A percentile compares a stretch with the other conserved stretches of the same genome.
Conservation (phyloP, 2,113 vertebrate species). For the Myanophis thanlyinensis region DNA sequence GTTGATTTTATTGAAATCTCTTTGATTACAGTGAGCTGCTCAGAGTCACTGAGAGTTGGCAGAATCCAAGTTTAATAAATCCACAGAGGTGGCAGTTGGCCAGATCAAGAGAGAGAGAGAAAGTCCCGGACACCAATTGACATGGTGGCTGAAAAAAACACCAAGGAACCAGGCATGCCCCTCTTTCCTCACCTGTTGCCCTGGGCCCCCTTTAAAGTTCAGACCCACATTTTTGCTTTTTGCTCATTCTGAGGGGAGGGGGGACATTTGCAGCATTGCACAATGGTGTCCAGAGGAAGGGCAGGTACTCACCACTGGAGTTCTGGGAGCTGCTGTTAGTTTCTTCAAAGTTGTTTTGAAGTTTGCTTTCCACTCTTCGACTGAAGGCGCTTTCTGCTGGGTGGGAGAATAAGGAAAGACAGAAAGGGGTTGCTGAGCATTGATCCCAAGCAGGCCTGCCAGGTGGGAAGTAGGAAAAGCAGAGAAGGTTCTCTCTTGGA, state of each 20-base stretch:
- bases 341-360: constrained; percentile 90
- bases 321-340: constrained; percentile 92
- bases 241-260: neutral
- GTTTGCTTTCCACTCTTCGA: constrained; percentile 87
- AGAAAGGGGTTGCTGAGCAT: neutral
- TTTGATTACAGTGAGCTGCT: neutral
- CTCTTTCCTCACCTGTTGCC: neutral
- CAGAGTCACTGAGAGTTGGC: neutral
- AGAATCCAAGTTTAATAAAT: neutral
- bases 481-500: neutral
- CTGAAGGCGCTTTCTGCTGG: constrained; percentile 87
- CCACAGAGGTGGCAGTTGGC: neutral
- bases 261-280: neutral
- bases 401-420: constrained; percentile 17
- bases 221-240: neutral
- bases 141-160: neutral
- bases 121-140: neutral
- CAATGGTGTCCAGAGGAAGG: neutral
- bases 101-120: neutral
- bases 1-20: neutral
- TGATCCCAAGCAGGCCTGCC: neutral
- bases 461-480: no score
- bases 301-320: constrained; percentile 87
- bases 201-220: no score
- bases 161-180: neutral